These are phyloP conservation scores for Hypomecis atomaria DNA, from an alignment of 2,888 invertebrate genomes.

Conservation along the genomic window DNA sequence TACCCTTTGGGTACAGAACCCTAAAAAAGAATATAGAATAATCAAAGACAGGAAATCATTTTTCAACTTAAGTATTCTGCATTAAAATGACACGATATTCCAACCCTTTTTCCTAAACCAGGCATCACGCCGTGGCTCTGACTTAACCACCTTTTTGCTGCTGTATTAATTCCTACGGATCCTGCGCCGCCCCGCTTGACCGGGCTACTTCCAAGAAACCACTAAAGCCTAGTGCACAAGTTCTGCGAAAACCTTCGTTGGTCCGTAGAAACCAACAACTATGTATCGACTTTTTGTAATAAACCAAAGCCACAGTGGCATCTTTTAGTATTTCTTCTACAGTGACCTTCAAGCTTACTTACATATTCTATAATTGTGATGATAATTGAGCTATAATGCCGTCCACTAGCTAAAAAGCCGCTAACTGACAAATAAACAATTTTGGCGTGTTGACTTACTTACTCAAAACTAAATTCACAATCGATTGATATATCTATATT, in stretches of 20 bases:
- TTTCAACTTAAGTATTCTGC: no score
- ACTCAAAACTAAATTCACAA: no score
- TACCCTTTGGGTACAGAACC: no score
- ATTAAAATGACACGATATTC: no score
- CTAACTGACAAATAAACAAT: no score
- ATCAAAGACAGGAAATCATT: no score
- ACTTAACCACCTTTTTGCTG: neutral
- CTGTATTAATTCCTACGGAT: neutral
- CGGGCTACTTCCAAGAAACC: slow-evolving; percentile 53
- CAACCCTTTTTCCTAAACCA: no score
- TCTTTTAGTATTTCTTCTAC: neutral
- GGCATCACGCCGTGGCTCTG: neutral
- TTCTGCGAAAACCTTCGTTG: slow-evolving; percentile 54
- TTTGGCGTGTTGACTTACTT: no score
- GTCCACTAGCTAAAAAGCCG: no score
- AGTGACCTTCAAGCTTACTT: slow-evolving; percentile 2
- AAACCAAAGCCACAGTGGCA: neutral
- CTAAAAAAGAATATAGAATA: no score
- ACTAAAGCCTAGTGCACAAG: slow-evolving; percentile 1
- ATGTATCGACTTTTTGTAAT: neutral
- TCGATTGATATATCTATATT: no score
- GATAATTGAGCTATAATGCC: slow-evolving; percentile 4
- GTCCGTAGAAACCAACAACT: slow-evolving; percentile 49
- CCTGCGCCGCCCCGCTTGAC: slow-evolving; percentile 44
- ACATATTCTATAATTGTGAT: slow-evolving; percentile 9